A percentile compares a stretch with the other conserved stretches of the same genome.
Conservation (phyloP, 2,797 vertebrate species). For the Peromyscus eremicus region DNA sequence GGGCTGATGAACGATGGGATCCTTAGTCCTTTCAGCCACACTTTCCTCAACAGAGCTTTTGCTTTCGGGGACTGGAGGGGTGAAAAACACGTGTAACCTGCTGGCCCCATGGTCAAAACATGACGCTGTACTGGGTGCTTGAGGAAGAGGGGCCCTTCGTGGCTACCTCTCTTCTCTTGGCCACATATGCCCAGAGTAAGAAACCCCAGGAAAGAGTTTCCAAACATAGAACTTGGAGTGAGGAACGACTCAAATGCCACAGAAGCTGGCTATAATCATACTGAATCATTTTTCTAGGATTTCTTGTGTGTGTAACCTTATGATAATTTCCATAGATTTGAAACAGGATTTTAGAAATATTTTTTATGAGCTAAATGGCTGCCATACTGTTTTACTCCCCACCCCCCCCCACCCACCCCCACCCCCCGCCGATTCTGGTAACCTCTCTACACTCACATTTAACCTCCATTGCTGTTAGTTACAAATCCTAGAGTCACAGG, state of each 20-base stretch:
- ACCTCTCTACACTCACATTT: not conserved
- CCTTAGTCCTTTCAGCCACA: not conserved
- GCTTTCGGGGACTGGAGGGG: too few species aligned
- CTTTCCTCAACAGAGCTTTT: not conserved
- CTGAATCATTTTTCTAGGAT: conserved; percentile 27
- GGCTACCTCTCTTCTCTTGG: not conserved
- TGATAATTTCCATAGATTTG: conserved; percentile 15
- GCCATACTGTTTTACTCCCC: not conserved
- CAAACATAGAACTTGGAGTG: not conserved
- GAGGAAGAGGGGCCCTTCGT: not conserved
- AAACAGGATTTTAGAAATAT: not conserved
- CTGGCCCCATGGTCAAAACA: not conserved
- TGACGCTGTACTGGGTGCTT: not conserved
- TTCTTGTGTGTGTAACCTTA: not conserved
- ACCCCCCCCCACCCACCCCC: not conserved
- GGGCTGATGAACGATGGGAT: accelerated
- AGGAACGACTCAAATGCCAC: not conserved
- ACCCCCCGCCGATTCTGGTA: not conserved
- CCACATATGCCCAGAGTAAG: not conserved
- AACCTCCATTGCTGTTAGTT: conserved; percentile 51
- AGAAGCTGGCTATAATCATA: not conserved
- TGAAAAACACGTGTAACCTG: too few species aligned
- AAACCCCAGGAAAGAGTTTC: not conserved
- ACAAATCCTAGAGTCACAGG: conserved; percentile 57
- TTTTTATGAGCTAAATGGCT: conserved; percentile 34